Evolutionary conservation across 2,797 vertebrate species (phyloP), one percentile per base, ranked within the genome.

Genomic region (Clarias fuscus): DNA sequence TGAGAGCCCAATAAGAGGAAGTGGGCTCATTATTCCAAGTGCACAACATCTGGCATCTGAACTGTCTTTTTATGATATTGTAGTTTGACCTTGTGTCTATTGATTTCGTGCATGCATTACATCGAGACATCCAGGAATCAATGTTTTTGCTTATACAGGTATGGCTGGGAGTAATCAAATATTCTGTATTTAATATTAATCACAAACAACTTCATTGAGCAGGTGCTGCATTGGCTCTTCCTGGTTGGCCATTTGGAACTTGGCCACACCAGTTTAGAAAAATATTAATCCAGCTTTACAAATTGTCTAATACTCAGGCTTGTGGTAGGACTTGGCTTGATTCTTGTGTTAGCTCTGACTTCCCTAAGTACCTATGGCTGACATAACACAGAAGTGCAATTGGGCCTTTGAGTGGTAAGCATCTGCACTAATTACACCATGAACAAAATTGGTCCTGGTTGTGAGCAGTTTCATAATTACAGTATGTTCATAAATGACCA

Each of bases 401-500:
- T 79, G 86, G 87, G 87, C 84, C 18, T 86, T 90, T 94, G 93
- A 94, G 92, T 94, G 93, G 93, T 92, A 94, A 92, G 83, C 87
- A 89, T 90, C 90, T 87, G 89, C 88, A 88, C 93, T 95, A 94
- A 95, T 95, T 94, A 95, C 93, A 95, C 92, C 92, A 88, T 91
- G 90, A 92, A 87, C 91, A 93, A 91, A 92, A 93, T 94, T 93
- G 93, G 93, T 92, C 92, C 91, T 90, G 91, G 91, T 93, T 93
- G 91, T 94, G 91, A 94, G 92, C 90, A 90, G 90, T 93, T 93
- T 95, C 89, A 93, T 94, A 94, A 95, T 95, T 94, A 93, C 77
- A 70, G 87, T 89, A 91, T 88, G 92, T 94, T 93, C 85, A 94
- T 7, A 71, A 71, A 37, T 43, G 4, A 22, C 18, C 37, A 22